phyloP scores from a whole-genome alignment of 2,888 invertebrate species.

The Cantharis nigra region DNA sequence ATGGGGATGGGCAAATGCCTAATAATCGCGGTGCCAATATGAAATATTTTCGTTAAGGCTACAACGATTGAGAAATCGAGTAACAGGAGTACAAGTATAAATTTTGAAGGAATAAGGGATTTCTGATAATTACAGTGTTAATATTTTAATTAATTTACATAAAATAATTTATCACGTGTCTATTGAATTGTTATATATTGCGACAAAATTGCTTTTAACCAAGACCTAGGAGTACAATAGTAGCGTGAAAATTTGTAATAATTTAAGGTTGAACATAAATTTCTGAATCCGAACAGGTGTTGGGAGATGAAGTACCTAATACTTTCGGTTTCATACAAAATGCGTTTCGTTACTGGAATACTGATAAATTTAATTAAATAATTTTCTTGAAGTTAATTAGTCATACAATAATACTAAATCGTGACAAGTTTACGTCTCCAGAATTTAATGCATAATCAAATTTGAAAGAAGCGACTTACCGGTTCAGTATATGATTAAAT shows the following conservation, averaged over 20 bases:
- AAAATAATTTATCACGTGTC: background rate
- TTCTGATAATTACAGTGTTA: background rate
- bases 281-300: background rate
- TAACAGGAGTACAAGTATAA: background rate
- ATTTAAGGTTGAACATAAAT: background rate
- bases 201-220: background rate
- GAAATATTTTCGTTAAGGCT: background rate
- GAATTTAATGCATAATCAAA: background rate
- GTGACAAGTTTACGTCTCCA: background rate
- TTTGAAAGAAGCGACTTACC: background rate
- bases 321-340: background rate
- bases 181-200: background rate
- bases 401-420: background rate
- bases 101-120: background rate
- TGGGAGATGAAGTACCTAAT: background rate
- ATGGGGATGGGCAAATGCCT: background rate
- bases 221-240: background rate
- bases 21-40: background rate
- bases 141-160: background rate
- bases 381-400: background rate
- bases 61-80: background rate
- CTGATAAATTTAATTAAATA: background rate
- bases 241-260: background rate
- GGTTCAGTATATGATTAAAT: background rate
- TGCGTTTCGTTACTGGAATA: background rate